These are phyloP conservation scores for Drosophila maculinotata DNA, from an alignment of 2,888 invertebrate genomes.

Conservation along the genomic window DNA sequence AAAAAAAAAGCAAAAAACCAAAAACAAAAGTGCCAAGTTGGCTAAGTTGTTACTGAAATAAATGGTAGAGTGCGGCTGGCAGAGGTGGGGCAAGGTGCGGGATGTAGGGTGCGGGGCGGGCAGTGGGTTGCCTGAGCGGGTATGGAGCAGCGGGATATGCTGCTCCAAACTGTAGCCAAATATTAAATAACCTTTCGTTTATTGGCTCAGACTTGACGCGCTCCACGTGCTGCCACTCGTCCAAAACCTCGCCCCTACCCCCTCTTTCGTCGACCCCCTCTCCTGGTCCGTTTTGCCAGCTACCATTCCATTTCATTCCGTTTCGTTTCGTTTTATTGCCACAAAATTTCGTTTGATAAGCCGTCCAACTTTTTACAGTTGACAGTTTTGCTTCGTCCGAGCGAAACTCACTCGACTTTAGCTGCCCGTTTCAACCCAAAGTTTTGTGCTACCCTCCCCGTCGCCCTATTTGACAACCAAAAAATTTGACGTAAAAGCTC, in stretches of 20 bases:
- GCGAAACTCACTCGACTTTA: slow-evolving; percentile 13
- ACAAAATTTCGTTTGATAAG: slow-evolving; percentile 75
- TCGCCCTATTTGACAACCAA: slow-evolving; percentile 1
- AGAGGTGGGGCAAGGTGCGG: too few relatives aligned
- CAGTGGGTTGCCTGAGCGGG: not conserved
- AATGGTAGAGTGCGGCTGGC: not conserved
- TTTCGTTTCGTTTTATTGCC: slow-evolving; percentile 72
- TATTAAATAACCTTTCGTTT: slow-evolving; percentile 81
- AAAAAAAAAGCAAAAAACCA: slow-evolving; percentile 15
- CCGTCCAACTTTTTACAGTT: slow-evolving; percentile 76
- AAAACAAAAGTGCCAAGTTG: slow-evolving; percentile 70
- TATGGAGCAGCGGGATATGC: slow-evolving; percentile 13
- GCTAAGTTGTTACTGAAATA: slow-evolving; percentile 60
- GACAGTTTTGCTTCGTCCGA: slow-evolving; percentile 60
- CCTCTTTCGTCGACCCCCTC: not conserved
- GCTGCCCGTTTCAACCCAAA: slow-evolving; percentile 20
- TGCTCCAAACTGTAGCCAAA: slow-evolving; percentile 63
- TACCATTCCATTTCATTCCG: slow-evolving; percentile 36
- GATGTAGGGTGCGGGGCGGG: not conserved
- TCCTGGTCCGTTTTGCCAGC: not conserved
- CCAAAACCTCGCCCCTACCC: slow-evolving; percentile 4
- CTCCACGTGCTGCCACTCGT: slow-evolving; percentile 47
- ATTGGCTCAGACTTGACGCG: slow-evolving; percentile 74
- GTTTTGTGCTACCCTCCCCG: slow-evolving; percentile 19
- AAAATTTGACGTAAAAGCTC: slow-evolving; percentile 76